Evolutionary conservation across 2,888 invertebrate genomes (phyloP), one percentile per base, ranked within the genome.

Genomic region (Notodonta dromedarius): DNA sequence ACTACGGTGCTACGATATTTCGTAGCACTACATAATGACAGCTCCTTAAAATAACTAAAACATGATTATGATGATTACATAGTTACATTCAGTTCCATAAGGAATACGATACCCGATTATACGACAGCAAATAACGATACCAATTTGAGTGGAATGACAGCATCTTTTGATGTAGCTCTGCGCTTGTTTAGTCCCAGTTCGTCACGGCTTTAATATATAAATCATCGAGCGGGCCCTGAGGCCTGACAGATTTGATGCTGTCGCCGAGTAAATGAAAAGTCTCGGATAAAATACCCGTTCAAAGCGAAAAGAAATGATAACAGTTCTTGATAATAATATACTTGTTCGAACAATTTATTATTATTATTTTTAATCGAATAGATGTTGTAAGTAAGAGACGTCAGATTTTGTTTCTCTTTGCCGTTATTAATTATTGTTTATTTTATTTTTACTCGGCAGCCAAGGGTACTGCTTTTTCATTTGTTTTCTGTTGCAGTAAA

Each of bases 201-300:
- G 59, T 61, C 60, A 58, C 66, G 53, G 65, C 60, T 62, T 59
- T 72, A 32, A 52, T 67, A 42, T 73, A 86, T 86, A 82, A 85
- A 86, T 87, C 83, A 85, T 73, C 57, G 56, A 35, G 59, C 44
- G 13, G 58, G 50, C 63, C 59, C 53, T 57, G 32, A 52, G 52
- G 35, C 70, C 70, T 83, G 82, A 78, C 83, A 80, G 77, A 87
- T 89, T 84, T 85, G 85, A 87, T 82, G 83, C 78, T 87, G 88
- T 87, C 89, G 58, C 72, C 42, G 62, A 79, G 77, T 76, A 81
- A 86, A 85, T 82, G 82, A 84, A 83, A 82, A 74, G 75, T 74
- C 71, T 66, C 67, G 64, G 80, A 83, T 84, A 75, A 71, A 72
- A 71, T 64, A 59, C 58, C 58, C 54, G 62, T 52, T 65, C 63